Base-by-base conservation (phyloP, 2,797 vertebrate species). In the Sorex maritimensis region DNA sequence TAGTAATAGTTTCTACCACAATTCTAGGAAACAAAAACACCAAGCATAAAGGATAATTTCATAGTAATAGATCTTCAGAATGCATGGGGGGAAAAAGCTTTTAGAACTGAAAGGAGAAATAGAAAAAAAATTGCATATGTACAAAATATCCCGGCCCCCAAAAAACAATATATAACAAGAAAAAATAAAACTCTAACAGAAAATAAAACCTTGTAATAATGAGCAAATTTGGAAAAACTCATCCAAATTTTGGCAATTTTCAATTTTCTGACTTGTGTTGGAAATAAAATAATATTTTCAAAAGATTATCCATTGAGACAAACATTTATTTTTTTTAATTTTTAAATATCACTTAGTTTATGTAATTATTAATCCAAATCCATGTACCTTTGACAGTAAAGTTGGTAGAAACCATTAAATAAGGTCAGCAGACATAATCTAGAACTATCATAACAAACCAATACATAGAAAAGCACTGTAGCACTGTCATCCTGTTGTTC, bases 51-150 rank as follows among this genome's bases (percentile, higher is more conserved):
- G 8, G 5, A 82, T 68, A 61, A 88, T 28, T 81, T 82, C 38
- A 85, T 21, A 38, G 28, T 71, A 88, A 81, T 8, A 79, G 65
- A 92, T 19, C 41, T 83, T 61, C 11, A 41, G 82, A 94, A 63
- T 75, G 28, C 6, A 17, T 24, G 52, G 69, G 84, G 21, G 17
- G 81, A 87, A 91, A 55, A 55, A 61, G 21, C 19, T 61, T 6
- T 19, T 23, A 61, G 6, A 38, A 73, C 3, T 49, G 23, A 21
- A 75, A 81, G 5, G 71, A 52, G 11, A 24, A 5, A 92, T 78
- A 94, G 38, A 88, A 69, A 28, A 28, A 74, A 3, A 90, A 13
- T 44, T 86, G 68, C 85, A 14, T 21, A 15, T 78, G 13, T 24
- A 30, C 10, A 69, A 68, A 92, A 67, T 11, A 82, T 65, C 52